Evolutionary conservation across 2,113 vertebrate species (phyloP).

Genomic region (Leptodactylus fuscus): DNA sequence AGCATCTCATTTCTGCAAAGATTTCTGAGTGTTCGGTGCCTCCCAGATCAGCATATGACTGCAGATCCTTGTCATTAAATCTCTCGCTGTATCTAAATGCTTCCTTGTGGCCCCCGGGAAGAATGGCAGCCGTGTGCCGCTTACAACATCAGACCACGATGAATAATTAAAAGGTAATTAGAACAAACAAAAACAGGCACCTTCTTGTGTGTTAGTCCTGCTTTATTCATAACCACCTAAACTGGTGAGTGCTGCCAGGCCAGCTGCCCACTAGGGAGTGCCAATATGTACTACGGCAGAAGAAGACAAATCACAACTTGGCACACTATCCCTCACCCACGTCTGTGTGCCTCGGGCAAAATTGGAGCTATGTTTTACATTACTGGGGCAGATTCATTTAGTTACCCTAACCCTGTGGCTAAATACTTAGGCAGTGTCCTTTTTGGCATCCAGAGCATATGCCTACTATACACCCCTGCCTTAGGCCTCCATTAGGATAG

Average conservation of each 20-base stretch:
- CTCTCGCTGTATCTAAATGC: slow-evolving; percentile 33
- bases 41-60: slow-evolving; percentile 35
- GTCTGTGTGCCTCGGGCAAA: neutral
- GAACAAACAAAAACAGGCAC: slow-evolving; percentile 24
- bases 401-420: neutral
- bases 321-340: neutral
- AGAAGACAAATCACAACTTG: neutral
- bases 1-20: neutral
- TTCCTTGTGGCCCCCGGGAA: slow-evolving; percentile 39
- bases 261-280: neutral
- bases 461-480: too few species aligned
- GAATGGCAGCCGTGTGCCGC: slow-evolving; percentile 15
- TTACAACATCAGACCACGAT: slow-evolving; percentile 21
- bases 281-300: neutral
- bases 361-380: neutral
- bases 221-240: neutral
- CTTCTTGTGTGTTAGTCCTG: neutral
- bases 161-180: slow-evolving; percentile 47
- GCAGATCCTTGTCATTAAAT: slow-evolving; percentile 34
- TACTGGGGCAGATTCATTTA: neutral
- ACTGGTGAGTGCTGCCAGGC: neutral
- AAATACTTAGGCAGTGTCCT: neutral
- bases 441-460: neutral
- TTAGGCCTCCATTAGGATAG: too few species aligned
- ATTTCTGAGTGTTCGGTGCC: neutral